phyloP scores from a whole-genome alignment of 92 coral and sea anemone species.

The Palythoa caribaeorum region DNA sequence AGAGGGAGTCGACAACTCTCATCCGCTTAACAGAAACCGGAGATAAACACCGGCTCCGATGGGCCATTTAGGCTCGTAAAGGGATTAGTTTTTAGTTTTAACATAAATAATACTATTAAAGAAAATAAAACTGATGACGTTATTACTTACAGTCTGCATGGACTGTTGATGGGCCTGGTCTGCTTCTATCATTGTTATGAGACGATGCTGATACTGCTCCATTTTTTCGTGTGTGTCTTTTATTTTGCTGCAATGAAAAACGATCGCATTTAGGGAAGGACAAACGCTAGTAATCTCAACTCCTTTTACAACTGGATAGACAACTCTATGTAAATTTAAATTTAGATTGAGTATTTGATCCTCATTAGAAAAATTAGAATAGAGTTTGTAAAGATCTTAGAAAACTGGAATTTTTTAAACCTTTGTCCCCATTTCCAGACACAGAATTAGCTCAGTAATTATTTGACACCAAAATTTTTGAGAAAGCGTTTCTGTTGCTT shows the following conservation, averaged over 20 bases:
- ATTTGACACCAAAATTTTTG: too few relatives aligned
- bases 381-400: background rate
- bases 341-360: too few relatives aligned
- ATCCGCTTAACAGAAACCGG: too few relatives aligned
- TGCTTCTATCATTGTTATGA: conserved; percentile 55
- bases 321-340: background rate
- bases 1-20: too few relatives aligned
- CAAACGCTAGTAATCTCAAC: background rate
- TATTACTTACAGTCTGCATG: conserved; percentile 59
- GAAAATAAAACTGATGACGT: background rate
- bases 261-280: background rate
- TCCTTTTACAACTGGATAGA: too few relatives aligned
- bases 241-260: conserved; percentile 55
- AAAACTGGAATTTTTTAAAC: too few relatives aligned
- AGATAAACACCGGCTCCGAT: too few relatives aligned
- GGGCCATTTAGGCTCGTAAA: too few relatives aligned
- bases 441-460: too few relatives aligned
- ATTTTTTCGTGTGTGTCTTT: conserved; percentile 53
- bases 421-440: too few relatives aligned
- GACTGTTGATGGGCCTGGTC: conserved; percentile 66
- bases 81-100: too few relatives aligned
- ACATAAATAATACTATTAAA: background rate
- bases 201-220: conserved; percentile 37
- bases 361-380: background rate
- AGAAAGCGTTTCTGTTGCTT: too few relatives aligned